Evolutionary conservation across 2,888 invertebrate genomes (phyloP).

Genomic region (Ennomos fuscantarius): DNA sequence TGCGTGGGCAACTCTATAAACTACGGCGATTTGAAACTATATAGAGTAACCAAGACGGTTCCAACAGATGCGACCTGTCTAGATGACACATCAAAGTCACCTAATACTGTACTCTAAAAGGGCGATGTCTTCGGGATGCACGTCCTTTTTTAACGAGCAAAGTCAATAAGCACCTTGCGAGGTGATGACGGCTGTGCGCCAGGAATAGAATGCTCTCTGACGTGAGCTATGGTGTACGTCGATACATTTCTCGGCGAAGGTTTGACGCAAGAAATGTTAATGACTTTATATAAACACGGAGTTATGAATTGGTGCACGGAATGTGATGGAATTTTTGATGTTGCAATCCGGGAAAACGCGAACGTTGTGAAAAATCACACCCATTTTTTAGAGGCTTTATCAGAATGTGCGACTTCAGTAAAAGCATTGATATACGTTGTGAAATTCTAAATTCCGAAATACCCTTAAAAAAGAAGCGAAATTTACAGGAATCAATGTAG

Average conservation of each 20-base stretch:
- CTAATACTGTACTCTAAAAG: conserved; percentile 47
- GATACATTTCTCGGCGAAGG: conserved; percentile 58
- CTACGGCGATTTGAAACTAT: conserved; percentile 19
- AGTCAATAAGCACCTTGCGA: conserved; percentile 62
- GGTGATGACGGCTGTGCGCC: conserved; percentile 61
- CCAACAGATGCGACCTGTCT: conserved; percentile 49
- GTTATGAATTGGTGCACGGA: conserved; percentile 38
- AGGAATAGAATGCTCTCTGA: conserved; percentile 68
- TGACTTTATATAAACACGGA: conserved; percentile 60
- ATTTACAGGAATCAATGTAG: too few species aligned
- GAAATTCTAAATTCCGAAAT: too few species aligned
- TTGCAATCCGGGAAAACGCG: conserved; percentile 10
- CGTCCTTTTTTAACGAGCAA: conserved; percentile 53
- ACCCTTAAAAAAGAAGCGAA: too few species aligned
- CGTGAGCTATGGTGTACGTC: conserved; percentile 58
- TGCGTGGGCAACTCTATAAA: conserved; percentile 16
- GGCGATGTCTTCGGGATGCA: conserved; percentile 47
- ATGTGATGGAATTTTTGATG: conserved; percentile 36
- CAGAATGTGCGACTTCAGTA: too few species aligned
- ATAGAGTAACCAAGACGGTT: conserved; percentile 25
- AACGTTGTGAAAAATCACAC: too few species aligned
- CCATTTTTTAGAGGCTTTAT: too few species aligned
- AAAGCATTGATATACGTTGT: too few species aligned
- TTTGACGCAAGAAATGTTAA: conserved; percentile 74
- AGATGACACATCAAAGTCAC: conserved; percentile 58